A percentile compares a stretch with the other conserved stretches of the same genome.
phyloP scores from a whole-genome alignment of 2,113 vertebrate genomes.

The Clarias macrocephalus region DNA sequence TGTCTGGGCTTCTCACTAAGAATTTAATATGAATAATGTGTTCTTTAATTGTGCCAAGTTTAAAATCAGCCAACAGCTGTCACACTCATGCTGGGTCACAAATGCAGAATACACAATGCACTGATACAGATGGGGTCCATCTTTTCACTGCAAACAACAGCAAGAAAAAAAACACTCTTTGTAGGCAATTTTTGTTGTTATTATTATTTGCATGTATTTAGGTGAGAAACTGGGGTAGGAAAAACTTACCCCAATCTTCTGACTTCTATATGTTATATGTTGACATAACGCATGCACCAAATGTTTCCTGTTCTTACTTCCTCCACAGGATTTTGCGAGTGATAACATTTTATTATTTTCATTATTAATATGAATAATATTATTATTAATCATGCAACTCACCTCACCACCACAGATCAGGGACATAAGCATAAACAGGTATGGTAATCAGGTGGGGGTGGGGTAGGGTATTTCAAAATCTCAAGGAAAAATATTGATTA shows the following conservation, averaged over 20 bases:
- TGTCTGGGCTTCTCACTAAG: neutral
- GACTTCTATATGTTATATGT: neutral
- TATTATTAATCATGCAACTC: neutral
- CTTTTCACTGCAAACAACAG: neutral
- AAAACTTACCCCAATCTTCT: neutral
- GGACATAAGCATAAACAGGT: neutral
- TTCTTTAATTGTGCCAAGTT: constrained; percentile 30
- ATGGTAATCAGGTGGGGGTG: neutral
- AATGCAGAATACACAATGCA: constrained; percentile 28
- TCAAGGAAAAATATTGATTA: too few relatives aligned
- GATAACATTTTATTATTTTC: neutral
- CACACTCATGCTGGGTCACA: constrained; percentile 26
- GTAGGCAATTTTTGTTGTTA: neutral
- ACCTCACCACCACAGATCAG: neutral
- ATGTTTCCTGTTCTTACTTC: neutral
- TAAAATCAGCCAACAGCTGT: constrained; percentile 33
- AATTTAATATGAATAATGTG: constrained; percentile 25
- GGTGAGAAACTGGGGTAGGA: neutral
- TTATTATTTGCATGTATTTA: neutral
- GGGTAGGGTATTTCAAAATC: too few relatives aligned
- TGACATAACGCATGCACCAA: neutral
- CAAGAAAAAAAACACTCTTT: neutral
- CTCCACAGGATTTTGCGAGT: neutral
- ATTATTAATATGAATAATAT: neutral
- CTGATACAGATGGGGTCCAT: constrained; percentile 19